These are phyloP conservation scores for Deilephila elpenor DNA, from an alignment of 2,888 invertebrate species.

Conservation along the genomic window DNA sequence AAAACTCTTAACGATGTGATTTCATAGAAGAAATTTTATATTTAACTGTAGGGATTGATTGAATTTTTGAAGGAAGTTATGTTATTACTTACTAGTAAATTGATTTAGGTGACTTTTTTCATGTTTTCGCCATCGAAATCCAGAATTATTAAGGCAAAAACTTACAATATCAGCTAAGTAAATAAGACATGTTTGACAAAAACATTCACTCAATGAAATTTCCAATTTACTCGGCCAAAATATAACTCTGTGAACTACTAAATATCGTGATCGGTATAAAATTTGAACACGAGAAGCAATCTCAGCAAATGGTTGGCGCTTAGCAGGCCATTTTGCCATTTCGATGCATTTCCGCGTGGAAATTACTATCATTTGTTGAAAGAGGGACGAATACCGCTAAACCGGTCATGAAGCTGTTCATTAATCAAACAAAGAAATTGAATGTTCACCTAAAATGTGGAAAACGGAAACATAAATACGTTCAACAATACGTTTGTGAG, in stretches of 20 bases:
- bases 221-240: neutral
- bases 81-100: neutral
- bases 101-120: neutral
- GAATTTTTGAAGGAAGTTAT: neutral
- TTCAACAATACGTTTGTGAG: conserved; percentile 5
- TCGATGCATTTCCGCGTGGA: conserved; percentile 80
- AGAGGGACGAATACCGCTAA: conserved; percentile 69
- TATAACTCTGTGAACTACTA: conserved; percentile 42
- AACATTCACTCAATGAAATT: neutral
- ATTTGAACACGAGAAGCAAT: conserved; percentile 74
- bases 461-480: conserved; percentile 17
- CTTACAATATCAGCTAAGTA: too few species aligned
- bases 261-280: conserved; percentile 63
- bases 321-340: conserved; percentile 80
- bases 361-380: conserved; percentile 80
- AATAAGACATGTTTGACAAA: too few species aligned
- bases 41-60: neutral
- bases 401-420: conserved; percentile 60
- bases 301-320: conserved; percentile 75
- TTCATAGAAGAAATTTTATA: conserved; percentile 19
- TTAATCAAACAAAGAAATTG: conserved; percentile 45
- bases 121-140: neutral
- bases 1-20: conserved; percentile 40
- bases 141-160: too few species aligned
- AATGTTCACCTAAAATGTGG: conserved; percentile 25